Conservation (phyloP, 2,888 invertebrate genomes). For the Malacosoma neustria region DNA sequence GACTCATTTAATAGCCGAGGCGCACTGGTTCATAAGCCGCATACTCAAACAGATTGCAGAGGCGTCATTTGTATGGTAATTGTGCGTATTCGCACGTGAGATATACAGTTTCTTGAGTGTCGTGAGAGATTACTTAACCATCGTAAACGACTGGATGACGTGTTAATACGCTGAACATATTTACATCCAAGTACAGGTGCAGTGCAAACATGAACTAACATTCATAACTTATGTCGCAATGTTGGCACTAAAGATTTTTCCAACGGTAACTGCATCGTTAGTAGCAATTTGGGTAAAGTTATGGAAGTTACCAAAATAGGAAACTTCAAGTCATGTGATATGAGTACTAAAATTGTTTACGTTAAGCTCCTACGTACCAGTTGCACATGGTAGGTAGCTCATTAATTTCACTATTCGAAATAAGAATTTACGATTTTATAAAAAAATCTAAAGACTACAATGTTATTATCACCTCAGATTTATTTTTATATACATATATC, state of each 20-base stretch:
- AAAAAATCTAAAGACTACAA: too few relatives aligned
- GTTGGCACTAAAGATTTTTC: not conserved
- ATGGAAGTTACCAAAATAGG: not conserved
- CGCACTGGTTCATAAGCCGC: slow-evolving; percentile 12
- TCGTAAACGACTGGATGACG: slow-evolving; percentile 13
- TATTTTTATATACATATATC: too few relatives aligned
- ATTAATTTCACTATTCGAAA: too few relatives aligned
- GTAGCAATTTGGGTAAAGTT: not conserved
- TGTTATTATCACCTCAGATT: too few relatives aligned
- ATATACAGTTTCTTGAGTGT: slow-evolving; percentile 13
- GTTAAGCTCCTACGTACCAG: too few relatives aligned
- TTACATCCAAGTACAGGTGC: not conserved
- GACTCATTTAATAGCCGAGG: slow-evolving; percentile 20
- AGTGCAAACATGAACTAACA: not conserved
- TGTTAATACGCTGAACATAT: slow-evolving; percentile 18
- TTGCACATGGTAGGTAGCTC: too few relatives aligned
- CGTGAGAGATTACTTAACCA: slow-evolving; percentile 28
- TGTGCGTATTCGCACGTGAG: slow-evolving; percentile 38
- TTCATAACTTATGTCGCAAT: not conserved
- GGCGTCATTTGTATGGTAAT: slow-evolving; percentile 54
- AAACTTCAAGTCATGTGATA: too few relatives aligned
- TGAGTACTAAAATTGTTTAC: too few relatives aligned
- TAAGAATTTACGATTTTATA: too few relatives aligned
- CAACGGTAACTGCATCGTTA: not conserved
- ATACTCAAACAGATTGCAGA: slow-evolving; percentile 28